Evolutionary conservation across 1,140 invertebrate species (phyloP), one percentile per base, ranked within the genome.

Genomic region (Berghia stephanieae): DNA sequence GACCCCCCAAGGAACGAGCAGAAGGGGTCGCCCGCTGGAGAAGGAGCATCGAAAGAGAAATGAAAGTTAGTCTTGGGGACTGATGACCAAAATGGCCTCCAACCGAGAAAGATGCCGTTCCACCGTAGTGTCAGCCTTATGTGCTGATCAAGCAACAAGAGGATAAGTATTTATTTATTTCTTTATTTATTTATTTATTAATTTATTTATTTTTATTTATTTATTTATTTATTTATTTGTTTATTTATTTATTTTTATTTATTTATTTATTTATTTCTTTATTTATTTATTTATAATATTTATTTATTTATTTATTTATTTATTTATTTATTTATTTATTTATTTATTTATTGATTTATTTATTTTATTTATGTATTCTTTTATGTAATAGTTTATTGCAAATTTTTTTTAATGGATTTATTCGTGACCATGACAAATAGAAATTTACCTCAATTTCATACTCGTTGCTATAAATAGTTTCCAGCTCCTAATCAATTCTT

Each of bases 281-380:
- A 60, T 60, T n/a, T n/a, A n/a, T n/a, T n/a, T n/a, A n/a, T n/a
- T n/a, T n/a, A n/a, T n/a, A n/a, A n/a, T n/a, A n/a, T n/a, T n/a
- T n/a, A n/a, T n/a, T n/a, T n/a, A 8, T 60, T n/a, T 60, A 8
- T 60, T n/a, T 60, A 8, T 60, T n/a, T 60, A 8, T 60, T n/a
- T 60, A 8, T 60, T n/a, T 60, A 8, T 60, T n/a, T 60, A 60
- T 60, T 6, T 60, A 60, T 60, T 6, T 60, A 60, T 60, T 6
- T 60, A 60, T 60, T n/a, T 60, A 60, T 60, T 6, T 60, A 60
- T 60, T 6, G 21, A 60, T 60, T 6, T 60, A 60, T 46, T 36
- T 34, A 46, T 55, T 13, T 16, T 38, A 55, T 73, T 8, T 55
- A 34, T 52, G 3, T 73, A 18, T 49, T 5, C 18, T 13, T 49